Percentiles rank a stretch among this genome's conserved stretches.
Evolutionary conservation across 2,888 invertebrate species (phyloP).

Genomic region (Drosophila antonietae): DNA sequence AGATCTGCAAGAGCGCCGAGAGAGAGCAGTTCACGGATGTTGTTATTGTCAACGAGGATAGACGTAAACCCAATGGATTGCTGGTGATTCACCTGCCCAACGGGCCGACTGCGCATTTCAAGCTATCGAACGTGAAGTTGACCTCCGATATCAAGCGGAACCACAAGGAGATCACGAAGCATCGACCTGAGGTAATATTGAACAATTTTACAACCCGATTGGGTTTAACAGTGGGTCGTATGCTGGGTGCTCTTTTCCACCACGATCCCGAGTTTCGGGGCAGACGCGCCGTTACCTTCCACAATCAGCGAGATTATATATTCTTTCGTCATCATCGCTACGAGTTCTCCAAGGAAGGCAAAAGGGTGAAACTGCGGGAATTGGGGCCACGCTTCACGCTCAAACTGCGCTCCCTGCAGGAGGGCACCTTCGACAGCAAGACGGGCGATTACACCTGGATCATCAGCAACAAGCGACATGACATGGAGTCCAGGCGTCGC

Average conservation of each 20-base stretch:
- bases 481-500: constrained; percentile 96
- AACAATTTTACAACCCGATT: constrained; percentile 98
- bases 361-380: constrained; percentile 92
- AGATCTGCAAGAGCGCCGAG: constrained; percentile 94
- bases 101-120: constrained; percentile 98
- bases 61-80: constrained; percentile 95
- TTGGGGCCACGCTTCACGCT: constrained; percentile 99
- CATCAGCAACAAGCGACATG: constrained; percentile 94
- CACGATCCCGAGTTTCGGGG: constrained; percentile 98
- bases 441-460: constrained; percentile 99
- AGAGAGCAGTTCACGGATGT: constrained; percentile 94
- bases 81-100: constrained; percentile 96
- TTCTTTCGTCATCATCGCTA: constrained; percentile 99
- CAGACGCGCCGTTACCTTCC: constrained; percentile 97
- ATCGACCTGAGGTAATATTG: constrained; percentile 97
- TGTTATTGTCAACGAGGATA: constrained; percentile 97
- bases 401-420: constrained; percentile 95
- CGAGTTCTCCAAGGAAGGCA: constrained; percentile 93
- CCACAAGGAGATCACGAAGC: constrained; percentile 92
- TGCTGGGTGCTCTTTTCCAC: constrained; percentile 97
- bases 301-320: constrained; percentile 99
- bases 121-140: constrained; percentile 95
- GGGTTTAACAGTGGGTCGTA: constrained; percentile 95
- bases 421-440: constrained; percentile 98
- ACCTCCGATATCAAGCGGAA: constrained; percentile 93